phyloP scores from a whole-genome alignment of 2,797 vertebrate species.

The Pseudochirops corinnae region DNA sequence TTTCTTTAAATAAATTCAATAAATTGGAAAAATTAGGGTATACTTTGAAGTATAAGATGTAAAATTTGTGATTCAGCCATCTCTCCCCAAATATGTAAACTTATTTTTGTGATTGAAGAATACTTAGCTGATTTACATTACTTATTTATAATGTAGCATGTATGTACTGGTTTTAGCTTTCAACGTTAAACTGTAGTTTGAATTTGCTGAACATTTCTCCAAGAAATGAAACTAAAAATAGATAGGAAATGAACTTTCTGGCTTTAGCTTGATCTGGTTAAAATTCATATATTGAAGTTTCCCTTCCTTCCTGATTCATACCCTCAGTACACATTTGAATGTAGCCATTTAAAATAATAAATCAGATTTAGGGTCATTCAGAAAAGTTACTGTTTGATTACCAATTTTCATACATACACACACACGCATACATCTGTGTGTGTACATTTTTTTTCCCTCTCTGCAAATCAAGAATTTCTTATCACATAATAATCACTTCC shows the following conservation, averaged over 20 bases:
- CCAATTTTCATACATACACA: background rate
- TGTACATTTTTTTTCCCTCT: conserved; percentile 26
- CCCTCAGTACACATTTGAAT: conserved; percentile 55
- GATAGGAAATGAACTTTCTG: conserved; percentile 52
- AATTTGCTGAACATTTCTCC: conserved; percentile 41
- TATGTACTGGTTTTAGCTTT: conserved; percentile 49
- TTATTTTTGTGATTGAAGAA: conserved; percentile 7
- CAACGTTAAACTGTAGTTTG: background rate
- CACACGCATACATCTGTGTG: too few species aligned
- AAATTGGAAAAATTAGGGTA: conserved; percentile 40
- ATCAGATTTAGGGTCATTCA: background rate
- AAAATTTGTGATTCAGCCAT: background rate
- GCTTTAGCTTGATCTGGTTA: conserved; percentile 51
- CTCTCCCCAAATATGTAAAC: background rate
- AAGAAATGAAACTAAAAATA: conserved; percentile 57
- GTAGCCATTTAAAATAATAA: conserved; percentile 49
- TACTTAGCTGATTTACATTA: conserved; percentile 34
- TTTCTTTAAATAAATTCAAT: conserved; percentile 54
- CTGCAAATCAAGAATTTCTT: conserved; percentile 43
- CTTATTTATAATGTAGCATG: conserved; percentile 10
- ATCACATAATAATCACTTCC: conserved; percentile 47
- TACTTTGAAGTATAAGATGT: background rate
- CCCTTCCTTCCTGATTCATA: conserved; percentile 30
- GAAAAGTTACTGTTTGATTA: background rate
- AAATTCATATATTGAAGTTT: conserved; percentile 33